These are phyloP conservation scores for Dipodomys ordii DNA, from an alignment of 2,113 vertebrate species.

Conservation along the genomic window DNA sequence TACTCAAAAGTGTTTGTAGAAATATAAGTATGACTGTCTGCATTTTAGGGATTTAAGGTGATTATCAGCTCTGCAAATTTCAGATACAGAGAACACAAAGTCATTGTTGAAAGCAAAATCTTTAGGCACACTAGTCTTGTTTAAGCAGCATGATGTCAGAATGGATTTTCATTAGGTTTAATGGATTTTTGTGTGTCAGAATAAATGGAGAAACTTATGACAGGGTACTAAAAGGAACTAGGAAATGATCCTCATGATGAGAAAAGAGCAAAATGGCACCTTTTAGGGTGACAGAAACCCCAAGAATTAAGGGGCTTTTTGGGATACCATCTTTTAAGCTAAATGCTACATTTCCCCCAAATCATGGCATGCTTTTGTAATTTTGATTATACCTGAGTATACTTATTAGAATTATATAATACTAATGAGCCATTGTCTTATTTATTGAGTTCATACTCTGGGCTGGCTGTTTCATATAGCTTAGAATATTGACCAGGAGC, in stretches of 20 bases:
- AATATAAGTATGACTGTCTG: background rate
- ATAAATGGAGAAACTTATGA: background rate
- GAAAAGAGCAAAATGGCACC: background rate
- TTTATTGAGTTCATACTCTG: background rate
- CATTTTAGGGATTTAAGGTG: slow-evolving; percentile 6
- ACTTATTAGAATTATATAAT: background rate
- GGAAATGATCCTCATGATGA: background rate
- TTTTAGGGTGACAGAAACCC: background rate
- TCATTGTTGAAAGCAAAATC: slow-evolving; percentile 50
- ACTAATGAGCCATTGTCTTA: background rate
- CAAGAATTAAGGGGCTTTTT: background rate
- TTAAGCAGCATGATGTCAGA: slow-evolving; percentile 49
- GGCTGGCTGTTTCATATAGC: background rate
- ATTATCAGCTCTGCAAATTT: background rate
- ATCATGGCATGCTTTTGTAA: background rate
- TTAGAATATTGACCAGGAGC: background rate
- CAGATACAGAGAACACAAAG: slow-evolving; percentile 21
- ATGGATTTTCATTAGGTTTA: slow-evolving; percentile 61
- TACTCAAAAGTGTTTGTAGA: background rate
- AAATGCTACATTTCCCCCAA: background rate
- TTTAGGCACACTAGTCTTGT: background rate
- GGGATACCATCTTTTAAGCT: background rate
- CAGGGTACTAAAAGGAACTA: background rate
- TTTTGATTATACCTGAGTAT: background rate
- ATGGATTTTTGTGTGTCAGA: slow-evolving; percentile 26